Evolutionary conservation across 2,888 invertebrate genomes (phyloP).

Genomic region (Drosophila phalerata): DNA sequence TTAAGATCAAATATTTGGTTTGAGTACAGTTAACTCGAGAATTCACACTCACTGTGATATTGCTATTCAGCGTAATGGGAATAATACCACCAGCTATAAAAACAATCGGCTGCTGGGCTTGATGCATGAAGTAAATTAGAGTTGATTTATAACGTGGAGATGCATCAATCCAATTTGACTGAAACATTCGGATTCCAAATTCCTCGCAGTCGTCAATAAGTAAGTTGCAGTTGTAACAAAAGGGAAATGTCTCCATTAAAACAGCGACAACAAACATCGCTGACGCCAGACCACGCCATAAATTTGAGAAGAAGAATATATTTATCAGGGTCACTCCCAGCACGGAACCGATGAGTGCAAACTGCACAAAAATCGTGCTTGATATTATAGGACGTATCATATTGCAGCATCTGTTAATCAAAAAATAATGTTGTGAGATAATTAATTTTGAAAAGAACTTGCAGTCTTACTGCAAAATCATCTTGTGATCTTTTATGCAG

Average conservation of each 20-base stretch:
- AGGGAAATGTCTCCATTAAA: not conserved
- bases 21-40: not conserved
- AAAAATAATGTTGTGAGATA: not conserved
- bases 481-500: not conserved
- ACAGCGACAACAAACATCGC: not conserved
- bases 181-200: not conserved
- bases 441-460: not conserved
- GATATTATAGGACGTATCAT: not conserved
- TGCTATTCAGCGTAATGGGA: slow-evolving; percentile 21
- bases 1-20: not conserved
- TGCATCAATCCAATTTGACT: slow-evolving; percentile 7
- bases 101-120: slow-evolving; percentile 14
- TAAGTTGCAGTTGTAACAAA: slow-evolving; percentile 1
- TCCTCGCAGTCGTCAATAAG: not conserved
- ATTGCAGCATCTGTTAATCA: not conserved
- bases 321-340: not conserved
- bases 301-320: not conserved
- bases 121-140: slow-evolving; percentile 16
- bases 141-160: slow-evolving; percentile 12
- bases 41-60: slow-evolving; percentile 18
- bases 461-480: not conserved
- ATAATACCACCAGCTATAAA: slow-evolving; percentile 23
- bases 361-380: not conserved
- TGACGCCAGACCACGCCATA: not conserved
- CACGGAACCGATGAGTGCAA: not conserved